A percentile compares a stretch with the other conserved stretches of the same genome.
These are phyloP conservation scores for Phainopepla nitens DNA, from an alignment of 2,113 vertebrate genomes.

Conservation along the genomic window DNA sequence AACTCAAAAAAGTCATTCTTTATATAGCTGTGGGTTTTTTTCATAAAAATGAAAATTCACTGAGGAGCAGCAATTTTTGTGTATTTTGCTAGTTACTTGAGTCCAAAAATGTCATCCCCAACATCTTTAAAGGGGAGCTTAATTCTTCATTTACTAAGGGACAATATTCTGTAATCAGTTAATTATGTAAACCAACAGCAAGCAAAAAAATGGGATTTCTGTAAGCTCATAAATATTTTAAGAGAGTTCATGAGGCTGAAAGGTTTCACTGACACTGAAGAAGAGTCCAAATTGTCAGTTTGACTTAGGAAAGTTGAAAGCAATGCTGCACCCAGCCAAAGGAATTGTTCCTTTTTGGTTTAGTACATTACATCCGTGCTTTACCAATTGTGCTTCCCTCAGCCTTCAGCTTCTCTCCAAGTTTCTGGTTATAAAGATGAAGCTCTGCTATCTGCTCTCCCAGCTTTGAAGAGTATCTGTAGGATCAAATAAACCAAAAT, in stretches of 20 bases:
- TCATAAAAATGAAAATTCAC: no score
- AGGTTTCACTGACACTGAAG: neutral
- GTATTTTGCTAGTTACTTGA: neutral
- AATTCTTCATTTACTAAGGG: neutral
- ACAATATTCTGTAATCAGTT: neutral
- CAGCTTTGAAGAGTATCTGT: constrained; percentile 78
- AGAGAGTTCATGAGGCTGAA: neutral
- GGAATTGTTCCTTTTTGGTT: neutral
- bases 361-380: neutral
- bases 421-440: constrained; percentile 86
- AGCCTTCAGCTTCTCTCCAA: constrained; percentile 73
- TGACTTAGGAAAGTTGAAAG: neutral
- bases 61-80: neutral
- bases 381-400: constrained; percentile 85
- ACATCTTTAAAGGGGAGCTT: neutral
- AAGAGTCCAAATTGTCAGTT: neutral
- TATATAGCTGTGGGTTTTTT: no score
- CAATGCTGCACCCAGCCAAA: neutral
- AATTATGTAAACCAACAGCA: neutral
- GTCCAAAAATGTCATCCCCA: neutral
- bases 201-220: neutral
- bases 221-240: neutral
- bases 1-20: neutral
- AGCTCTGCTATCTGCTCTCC: constrained; percentile 89
- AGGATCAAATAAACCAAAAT: neutral